Evolutionary conservation across 2,888 invertebrate genomes (phyloP).

Genomic region (Stenodera caucasica): DNA sequence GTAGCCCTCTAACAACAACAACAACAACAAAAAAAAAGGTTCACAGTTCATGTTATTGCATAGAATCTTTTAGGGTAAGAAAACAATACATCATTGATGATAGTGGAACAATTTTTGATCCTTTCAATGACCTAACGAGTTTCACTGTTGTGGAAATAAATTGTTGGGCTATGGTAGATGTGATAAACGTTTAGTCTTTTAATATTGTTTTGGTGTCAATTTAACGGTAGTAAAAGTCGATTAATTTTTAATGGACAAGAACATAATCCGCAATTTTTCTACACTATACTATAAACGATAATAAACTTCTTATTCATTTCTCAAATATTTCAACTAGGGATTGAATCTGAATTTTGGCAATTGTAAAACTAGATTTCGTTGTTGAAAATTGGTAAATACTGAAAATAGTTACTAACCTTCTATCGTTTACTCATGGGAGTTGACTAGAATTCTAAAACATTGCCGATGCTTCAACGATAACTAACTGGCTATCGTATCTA

Average conservation of each 20-base stretch:
- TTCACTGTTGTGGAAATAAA: constrained; percentile 6
- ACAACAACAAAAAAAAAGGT: constrained; percentile 4
- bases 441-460: constrained; percentile 27
- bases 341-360: not conserved
- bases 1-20: too few species aligned
- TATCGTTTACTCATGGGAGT: constrained; percentile 19
- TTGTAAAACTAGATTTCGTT: not conserved
- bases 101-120: not conserved
- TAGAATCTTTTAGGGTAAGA: not conserved
- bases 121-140: not conserved
- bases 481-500: constrained; percentile 23
- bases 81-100: constrained; percentile 4
- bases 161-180: not conserved
- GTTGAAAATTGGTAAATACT: not conserved
- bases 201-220: not conserved
- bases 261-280: not conserved
- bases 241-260: constrained; percentile 4
- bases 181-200: not conserved
- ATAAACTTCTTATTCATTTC: not conserved
- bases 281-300: not conserved
- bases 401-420: constrained; percentile 9
- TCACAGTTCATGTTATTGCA: not conserved
- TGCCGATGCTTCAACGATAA: constrained; percentile 18
- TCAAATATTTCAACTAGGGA: not conserved
- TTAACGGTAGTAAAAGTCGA: not conserved